phyloP scores from a whole-genome alignment of 1,140 invertebrate species.

The Ceratina australensis region DNA sequence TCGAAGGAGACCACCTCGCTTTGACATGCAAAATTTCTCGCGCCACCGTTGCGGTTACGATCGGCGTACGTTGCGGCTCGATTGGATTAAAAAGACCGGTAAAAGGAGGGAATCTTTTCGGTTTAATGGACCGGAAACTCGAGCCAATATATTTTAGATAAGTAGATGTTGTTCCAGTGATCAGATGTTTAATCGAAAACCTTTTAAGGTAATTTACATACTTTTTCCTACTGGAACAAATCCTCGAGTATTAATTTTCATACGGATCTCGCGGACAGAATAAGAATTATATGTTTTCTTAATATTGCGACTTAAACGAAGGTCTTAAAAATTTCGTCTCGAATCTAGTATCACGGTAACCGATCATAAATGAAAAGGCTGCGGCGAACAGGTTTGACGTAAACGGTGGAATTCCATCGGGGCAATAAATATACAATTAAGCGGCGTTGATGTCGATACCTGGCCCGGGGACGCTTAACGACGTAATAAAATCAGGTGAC shows the following conservation, averaged over 20 bases:
- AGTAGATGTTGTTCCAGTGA: background rate
- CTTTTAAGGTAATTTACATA: no score
- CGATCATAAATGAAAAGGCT: slow-evolving; percentile 44
- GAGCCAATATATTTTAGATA: background rate
- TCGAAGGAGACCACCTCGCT: background rate
- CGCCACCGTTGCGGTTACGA: background rate
- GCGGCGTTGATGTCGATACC: slow-evolving; percentile 70
- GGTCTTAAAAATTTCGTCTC: no score
- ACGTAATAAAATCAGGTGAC: slow-evolving; percentile 76
- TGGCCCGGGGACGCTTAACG: slow-evolving; percentile 69
- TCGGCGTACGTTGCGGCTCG: background rate
- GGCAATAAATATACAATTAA: slow-evolving; percentile 75
- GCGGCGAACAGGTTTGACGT: slow-evolving; percentile 12
- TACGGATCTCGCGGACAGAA: no score
- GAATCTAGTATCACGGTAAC: background rate
- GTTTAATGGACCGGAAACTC: background rate
- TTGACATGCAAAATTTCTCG: slow-evolving; percentile 23
- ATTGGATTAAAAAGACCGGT: background rate
- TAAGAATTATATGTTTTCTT: no score
- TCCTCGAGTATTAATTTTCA: no score
- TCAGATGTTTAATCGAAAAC: no score
- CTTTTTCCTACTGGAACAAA: no score
- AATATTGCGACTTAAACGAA: no score
- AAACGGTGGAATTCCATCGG: slow-evolving; percentile 64
- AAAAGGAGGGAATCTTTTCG: background rate